Evolutionary conservation across 2,113 vertebrate genomes (phyloP).

Genomic region (Silurus asotus): DNA sequence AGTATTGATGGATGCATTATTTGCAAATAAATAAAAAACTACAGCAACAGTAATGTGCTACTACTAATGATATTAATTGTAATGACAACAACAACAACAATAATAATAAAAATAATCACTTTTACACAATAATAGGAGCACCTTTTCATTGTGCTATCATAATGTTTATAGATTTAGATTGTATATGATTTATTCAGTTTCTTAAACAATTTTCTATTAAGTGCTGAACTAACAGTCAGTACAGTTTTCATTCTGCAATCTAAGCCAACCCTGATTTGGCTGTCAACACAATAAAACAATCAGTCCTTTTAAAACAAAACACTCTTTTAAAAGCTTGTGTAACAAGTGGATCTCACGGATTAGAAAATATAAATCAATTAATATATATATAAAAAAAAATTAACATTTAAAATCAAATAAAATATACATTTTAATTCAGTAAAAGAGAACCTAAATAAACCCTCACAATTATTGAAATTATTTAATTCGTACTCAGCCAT

Average conservation of each 20-base stretch:
- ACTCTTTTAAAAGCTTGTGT: no score
- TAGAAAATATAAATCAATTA: no score
- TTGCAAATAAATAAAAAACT: neutral
- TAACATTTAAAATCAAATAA: no score
- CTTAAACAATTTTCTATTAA: neutral
- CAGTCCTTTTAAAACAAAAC: no score
- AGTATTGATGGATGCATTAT: neutral
- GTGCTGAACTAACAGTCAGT: conserved; percentile 25
- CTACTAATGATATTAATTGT: neutral
- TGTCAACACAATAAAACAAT: conserved; percentile 18
- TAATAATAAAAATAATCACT: neutral
- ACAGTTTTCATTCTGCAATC: conserved; percentile 35
- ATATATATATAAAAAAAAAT: no score
- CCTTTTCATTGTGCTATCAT: neutral
- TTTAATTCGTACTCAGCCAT: no score
- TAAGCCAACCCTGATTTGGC: conserved; percentile 43
- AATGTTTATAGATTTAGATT: neutral
- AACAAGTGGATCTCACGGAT: no score
- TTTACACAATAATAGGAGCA: neutral
- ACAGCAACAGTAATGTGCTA: neutral
- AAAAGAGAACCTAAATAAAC: no score
- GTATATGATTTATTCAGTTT: neutral
- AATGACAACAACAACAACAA: neutral
- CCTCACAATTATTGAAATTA: no score
- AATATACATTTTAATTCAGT: no score